These are phyloP conservation scores for Drosophila hamatofila DNA, from an alignment of 2,888 invertebrate genomes.

Conservation along the genomic window DNA sequence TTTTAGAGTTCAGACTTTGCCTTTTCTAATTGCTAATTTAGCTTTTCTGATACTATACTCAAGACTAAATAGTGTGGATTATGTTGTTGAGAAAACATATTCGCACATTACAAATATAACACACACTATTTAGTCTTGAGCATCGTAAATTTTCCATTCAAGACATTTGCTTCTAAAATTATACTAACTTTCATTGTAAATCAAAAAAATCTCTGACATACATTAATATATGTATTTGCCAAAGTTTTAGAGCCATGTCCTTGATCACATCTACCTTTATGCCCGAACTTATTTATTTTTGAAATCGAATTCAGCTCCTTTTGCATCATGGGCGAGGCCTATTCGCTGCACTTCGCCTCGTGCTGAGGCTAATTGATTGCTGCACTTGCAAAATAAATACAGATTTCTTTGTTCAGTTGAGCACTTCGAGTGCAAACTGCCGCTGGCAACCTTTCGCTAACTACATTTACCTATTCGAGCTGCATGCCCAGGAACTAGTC, in stretches of 20 bases:
- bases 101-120: no score
- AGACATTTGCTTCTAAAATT: no score
- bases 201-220: background rate
- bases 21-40: no score
- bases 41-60: no score
- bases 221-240: no score
- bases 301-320: background rate
- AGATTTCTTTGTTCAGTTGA: background rate
- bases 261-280: background rate
- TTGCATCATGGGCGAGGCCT: background rate
- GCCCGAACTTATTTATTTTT: background rate
- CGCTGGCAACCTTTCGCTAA: constrained; percentile 5
- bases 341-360: background rate
- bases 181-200: no score
- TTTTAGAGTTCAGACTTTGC: no score
- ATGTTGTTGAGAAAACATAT: no score
- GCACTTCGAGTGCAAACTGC: background rate
- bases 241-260: background rate
- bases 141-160: no score
- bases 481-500: background rate
- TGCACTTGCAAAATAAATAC: constrained; percentile 5
- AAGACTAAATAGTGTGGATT: no score
- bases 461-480: background rate
- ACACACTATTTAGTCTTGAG: no score
- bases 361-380: constrained; percentile 3